These are phyloP conservation scores for Polypedilum vanderplanki DNA, from an alignment of 1,140 invertebrate species.

Conservation along the genomic window DNA sequence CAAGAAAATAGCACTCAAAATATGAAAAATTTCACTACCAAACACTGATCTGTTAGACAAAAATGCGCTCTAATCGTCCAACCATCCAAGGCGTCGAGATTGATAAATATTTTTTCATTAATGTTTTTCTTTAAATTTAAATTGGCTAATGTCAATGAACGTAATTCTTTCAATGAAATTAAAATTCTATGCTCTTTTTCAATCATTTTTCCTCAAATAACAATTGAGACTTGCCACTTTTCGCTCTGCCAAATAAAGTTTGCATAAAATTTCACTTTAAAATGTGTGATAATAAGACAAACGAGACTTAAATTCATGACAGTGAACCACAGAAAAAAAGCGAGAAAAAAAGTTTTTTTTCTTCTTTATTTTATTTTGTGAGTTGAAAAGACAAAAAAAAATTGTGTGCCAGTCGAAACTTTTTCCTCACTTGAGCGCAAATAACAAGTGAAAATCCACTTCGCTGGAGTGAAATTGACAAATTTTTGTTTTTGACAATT, in stretches of 20 bases:
- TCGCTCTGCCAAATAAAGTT: neutral
- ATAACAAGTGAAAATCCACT: conserved; percentile 12
- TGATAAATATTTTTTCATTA: too few species aligned
- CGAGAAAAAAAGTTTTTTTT: neutral
- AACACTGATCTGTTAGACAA: too few species aligned
- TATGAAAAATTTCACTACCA: too few species aligned
- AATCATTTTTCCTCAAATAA: neutral
- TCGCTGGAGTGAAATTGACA: neutral
- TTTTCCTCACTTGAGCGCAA: neutral
- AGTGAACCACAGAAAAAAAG: neutral
- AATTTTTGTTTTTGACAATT: too few species aligned
- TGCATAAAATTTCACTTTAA: conserved; percentile 7
- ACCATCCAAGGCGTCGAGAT: too few species aligned
- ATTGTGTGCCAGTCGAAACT: neutral
- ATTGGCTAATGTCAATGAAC: too few species aligned
- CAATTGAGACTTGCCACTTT: neutral
- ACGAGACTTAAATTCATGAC: neutral
- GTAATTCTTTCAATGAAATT: too few species aligned
- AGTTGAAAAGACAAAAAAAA: neutral
- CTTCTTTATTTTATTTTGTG: too few species aligned
- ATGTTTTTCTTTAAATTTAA: too few species aligned
- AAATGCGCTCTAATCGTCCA: too few species aligned
- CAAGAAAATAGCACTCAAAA: too few species aligned
- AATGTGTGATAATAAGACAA: neutral
- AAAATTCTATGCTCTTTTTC: too few species aligned